These are phyloP conservation scores for Phasianus colchicus DNA, from an alignment of 2,113 vertebrate species.

Conservation along the genomic window DNA sequence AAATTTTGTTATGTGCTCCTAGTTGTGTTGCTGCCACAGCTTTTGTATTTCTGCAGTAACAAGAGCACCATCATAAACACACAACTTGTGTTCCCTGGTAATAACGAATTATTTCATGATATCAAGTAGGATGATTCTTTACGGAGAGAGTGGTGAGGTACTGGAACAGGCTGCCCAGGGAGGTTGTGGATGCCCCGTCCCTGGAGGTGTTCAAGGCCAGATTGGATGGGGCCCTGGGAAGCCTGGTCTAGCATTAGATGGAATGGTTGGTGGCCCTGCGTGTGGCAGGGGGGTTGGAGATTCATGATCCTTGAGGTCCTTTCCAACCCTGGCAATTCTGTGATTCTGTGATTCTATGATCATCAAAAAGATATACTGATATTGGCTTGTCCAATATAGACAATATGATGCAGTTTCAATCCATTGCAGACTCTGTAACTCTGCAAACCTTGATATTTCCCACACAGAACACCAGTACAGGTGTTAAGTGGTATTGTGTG, in stretches of 20 bases:
- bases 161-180: too few relatives aligned
- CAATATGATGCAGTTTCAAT: background rate
- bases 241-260: too few relatives aligned
- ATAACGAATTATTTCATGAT: background rate
- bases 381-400: background rate
- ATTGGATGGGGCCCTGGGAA: too few relatives aligned
- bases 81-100: background rate
- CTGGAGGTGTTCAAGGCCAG: too few relatives aligned
- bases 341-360: too few relatives aligned
- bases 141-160: too few relatives aligned
- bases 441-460: background rate
- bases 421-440: background rate
- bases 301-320: too few relatives aligned
- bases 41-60: background rate
- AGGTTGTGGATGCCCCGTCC: too few relatives aligned
- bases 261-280: too few relatives aligned
- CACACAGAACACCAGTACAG: accelerated
- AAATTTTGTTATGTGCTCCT: background rate
- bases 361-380: background rate
- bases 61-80: background rate
- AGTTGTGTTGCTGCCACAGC: background rate
- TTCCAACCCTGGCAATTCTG: too few relatives aligned
- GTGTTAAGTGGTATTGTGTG: background rate
- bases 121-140: background rate
- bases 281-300: too few relatives aligned